Conservation (phyloP, 2,888 invertebrate species). For the Tuta absoluta region DNA sequence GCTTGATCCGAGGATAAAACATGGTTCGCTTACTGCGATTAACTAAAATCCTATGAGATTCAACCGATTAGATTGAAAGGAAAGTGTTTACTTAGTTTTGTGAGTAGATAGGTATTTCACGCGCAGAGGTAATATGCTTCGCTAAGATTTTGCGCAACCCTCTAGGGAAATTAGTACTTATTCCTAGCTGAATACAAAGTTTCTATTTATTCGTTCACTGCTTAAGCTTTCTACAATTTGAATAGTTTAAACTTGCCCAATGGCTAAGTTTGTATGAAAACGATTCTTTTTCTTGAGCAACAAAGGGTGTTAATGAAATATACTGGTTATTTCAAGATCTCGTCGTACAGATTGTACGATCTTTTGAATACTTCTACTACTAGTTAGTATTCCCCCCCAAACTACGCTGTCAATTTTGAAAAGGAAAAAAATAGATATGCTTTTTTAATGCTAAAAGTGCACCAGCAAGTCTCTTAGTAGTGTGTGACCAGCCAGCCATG, state of each 20-base stretch:
- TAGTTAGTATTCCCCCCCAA: too few species aligned
- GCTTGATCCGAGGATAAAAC: background rate
- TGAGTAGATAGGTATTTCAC: background rate
- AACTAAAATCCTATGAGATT: conserved; percentile 9
- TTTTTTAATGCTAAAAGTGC: too few species aligned
- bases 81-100: conserved; percentile 5
- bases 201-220: background rate
- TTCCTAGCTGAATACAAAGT: background rate
- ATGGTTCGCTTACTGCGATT: background rate
- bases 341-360: too few species aligned
- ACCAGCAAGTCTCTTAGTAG: too few species aligned
- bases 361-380: too few species aligned
- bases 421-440: too few species aligned
- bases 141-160: background rate
- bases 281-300: too few species aligned
- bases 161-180: conserved; percentile 3
- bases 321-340: too few species aligned
- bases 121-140: background rate
- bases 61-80: conserved; percentile 11
- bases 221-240: background rate
- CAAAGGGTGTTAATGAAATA: too few species aligned
- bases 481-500: too few species aligned
- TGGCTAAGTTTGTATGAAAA: background rate
- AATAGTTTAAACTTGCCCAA: background rate
- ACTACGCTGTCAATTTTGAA: too few species aligned